phyloP scores from a whole-genome alignment of 2,113 vertebrate genomes.

The Paedocypris sp. region DNA sequence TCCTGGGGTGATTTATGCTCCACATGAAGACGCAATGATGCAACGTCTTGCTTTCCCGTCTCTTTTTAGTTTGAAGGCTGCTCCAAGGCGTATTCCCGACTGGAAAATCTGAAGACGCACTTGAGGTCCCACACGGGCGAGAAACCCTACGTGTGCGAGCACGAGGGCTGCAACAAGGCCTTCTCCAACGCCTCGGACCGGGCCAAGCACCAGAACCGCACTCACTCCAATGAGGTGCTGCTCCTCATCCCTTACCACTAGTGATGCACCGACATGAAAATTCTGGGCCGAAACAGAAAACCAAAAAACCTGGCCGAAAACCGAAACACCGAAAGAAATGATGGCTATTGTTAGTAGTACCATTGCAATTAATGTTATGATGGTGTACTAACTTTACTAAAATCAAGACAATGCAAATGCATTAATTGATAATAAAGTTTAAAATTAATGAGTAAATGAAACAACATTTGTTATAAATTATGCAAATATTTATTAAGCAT shows the following conservation, averaged over 20 bases:
- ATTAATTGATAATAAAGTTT: too few relatives aligned
- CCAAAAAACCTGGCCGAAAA: too few relatives aligned
- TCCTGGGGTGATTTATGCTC: background rate
- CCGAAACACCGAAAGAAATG: too few relatives aligned
- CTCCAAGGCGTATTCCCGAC: conserved; percentile 88
- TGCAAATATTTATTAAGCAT: too few relatives aligned
- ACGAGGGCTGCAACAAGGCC: conserved; percentile 96
- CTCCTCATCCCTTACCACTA: background rate
- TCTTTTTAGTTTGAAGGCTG: conserved; percentile 86
- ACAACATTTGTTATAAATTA: too few relatives aligned
- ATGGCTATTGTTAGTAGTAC: too few relatives aligned
- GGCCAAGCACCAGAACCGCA: conserved; percentile 98
- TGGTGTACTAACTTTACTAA: too few relatives aligned
- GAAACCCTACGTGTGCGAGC: conserved; percentile 95
- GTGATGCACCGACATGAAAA: too few relatives aligned
- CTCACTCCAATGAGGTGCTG: conserved; percentile 92
- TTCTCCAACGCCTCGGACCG: conserved; percentile 97
- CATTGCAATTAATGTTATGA: too few relatives aligned
- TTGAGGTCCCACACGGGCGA: conserved; percentile 96
- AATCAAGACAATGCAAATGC: too few relatives aligned
- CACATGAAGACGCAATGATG: background rate
- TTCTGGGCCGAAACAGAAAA: too few relatives aligned
- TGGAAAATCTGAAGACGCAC: conserved; percentile 98
- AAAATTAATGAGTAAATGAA: too few relatives aligned
- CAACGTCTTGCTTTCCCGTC: background rate